A percentile compares a stretch with the other conserved stretches of the same genome.
Conservation (phyloP, 2,888 invertebrate species). For the Tachina lurida region DNA sequence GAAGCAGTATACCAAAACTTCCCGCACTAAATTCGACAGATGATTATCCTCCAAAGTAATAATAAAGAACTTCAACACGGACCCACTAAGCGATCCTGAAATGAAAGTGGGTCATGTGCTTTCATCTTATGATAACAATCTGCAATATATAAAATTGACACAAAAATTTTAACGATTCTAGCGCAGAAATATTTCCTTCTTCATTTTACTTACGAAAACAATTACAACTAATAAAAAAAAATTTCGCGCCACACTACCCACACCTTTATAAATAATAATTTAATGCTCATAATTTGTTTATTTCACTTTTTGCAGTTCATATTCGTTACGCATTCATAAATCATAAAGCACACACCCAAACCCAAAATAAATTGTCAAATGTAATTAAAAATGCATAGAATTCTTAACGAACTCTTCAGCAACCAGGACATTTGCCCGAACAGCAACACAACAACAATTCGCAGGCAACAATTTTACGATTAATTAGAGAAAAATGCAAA, state of each 20-base stretch:
- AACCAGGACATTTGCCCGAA: slow-evolving; percentile 25
- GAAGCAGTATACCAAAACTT: no score
- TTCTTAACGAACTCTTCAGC: slow-evolving; percentile 44
- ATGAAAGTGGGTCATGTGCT: no score
- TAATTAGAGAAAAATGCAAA: slow-evolving; percentile 81
- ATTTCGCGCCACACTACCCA: slow-evolving; percentile 16
- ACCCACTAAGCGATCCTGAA: no score
- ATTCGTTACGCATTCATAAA: slow-evolving; percentile 68
- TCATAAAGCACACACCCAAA: slow-evolving; percentile 43
- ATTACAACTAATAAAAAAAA: background rate
- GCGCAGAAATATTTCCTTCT: background rate
- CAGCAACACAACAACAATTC: slow-evolving; percentile 25
- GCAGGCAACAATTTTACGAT: slow-evolving; percentile 74
- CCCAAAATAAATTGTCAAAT: slow-evolving; percentile 61
- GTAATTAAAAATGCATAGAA: slow-evolving; percentile 70
- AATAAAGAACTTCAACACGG: no score
- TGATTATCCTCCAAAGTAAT: no score
- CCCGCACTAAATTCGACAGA: no score
- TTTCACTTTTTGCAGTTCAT: slow-evolving; percentile 58
- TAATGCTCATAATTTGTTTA: slow-evolving; percentile 64
- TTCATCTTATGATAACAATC: no score
- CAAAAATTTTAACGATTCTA: background rate
- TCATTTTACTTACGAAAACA: background rate
- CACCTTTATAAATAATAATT: slow-evolving; percentile 32
- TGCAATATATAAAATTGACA: background rate